phyloP scores from a whole-genome alignment of 2,888 invertebrate species.

The Napeogenes inachia region DNA sequence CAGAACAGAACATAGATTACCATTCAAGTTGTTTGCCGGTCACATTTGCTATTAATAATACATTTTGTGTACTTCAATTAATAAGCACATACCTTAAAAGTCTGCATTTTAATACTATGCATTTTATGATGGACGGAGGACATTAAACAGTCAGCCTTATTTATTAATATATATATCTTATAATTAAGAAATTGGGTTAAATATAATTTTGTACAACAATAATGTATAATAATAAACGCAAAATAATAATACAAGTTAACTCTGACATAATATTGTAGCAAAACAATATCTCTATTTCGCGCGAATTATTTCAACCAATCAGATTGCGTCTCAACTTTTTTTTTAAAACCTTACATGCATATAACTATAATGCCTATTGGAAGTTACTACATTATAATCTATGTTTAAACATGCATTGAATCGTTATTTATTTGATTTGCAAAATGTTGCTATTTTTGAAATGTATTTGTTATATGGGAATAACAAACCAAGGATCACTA shows the following conservation, averaged over 20 bases:
- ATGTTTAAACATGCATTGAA: conserved; percentile 4
- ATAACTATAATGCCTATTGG: background rate
- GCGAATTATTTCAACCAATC: no score
- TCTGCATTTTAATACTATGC: background rate
- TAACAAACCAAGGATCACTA: background rate
- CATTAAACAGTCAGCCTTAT: conserved; percentile 35
- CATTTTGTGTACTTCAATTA: no score
- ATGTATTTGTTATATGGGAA: background rate
- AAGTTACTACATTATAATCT: conserved; percentile 3
- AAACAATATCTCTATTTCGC: no score
- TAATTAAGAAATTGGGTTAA: conserved; percentile 18
- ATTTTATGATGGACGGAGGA: conserved; percentile 32
- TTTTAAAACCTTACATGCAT: no score
- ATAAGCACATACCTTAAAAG: background rate
- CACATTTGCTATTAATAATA: no score
- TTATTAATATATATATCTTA: conserved; percentile 16
- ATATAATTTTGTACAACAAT: conserved; percentile 34
- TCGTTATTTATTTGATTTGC: background rate
- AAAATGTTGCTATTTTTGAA: background rate
- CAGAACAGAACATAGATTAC: no score
- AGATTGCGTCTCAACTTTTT: no score
- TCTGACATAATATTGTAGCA: no score
- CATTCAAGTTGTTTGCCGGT: no score
- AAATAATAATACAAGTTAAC: background rate
- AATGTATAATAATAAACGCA: conserved; percentile 1